phyloP scores from a whole-genome alignment of 2,113 vertebrate genomes.

The Tachuris rubrigastra region DNA sequence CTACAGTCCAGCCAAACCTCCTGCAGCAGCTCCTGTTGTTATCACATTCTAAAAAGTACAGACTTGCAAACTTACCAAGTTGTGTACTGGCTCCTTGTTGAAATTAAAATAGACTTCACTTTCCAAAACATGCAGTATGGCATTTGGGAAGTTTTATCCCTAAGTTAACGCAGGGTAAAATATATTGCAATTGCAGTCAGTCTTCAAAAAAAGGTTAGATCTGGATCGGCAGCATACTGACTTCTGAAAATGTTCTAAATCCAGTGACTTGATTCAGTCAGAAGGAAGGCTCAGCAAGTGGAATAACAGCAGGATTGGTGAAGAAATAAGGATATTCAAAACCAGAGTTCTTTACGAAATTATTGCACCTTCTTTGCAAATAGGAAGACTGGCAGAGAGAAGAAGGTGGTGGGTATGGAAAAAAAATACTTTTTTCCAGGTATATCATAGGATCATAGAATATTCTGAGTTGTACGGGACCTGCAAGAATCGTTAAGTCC shows the following conservation, averaged over 20 bases:
- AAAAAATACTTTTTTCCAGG: background rate
- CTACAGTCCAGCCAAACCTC: background rate
- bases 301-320: background rate
- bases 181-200: background rate
- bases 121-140: background rate
- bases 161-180: background rate
- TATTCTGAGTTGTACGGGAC: background rate
- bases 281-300: background rate
- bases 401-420: rapidly evolving
- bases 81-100: background rate
- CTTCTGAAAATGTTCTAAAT: background rate
- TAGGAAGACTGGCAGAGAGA: background rate
- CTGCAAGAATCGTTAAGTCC: background rate
- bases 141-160: background rate
- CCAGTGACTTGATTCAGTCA: background rate
- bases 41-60: background rate
- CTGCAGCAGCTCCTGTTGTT: background rate
- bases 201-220: background rate
- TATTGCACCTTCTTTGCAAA: background rate
- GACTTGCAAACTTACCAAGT: background rate
- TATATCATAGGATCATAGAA: background rate
- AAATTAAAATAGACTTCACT: background rate
- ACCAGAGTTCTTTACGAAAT: background rate
- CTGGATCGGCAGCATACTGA: background rate
- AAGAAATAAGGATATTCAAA: background rate